A percentile compares a stretch with the other conserved stretches of the same genome.
These are phyloP conservation scores for Lepidurus packardi DNA, from an alignment of 1,140 invertebrate genomes.

Conservation along the genomic window DNA sequence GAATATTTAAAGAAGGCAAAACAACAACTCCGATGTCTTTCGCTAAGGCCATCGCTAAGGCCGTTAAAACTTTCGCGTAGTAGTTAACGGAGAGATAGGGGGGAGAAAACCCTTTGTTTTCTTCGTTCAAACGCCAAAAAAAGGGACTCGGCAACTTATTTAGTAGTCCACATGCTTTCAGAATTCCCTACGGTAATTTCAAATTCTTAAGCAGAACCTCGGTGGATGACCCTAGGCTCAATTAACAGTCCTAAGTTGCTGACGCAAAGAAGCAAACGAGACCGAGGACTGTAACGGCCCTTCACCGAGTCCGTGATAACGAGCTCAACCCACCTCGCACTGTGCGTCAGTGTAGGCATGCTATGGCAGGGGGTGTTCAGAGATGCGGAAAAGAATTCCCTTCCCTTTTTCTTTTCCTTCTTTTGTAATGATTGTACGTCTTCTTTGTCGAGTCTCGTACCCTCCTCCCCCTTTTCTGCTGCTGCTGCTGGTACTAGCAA, in stretches of 20 bases:
- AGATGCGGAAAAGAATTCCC: not conserved
- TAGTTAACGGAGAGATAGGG: not conserved
- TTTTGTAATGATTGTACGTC: not conserved
- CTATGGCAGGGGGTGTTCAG: not conserved
- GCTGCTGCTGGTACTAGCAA: not conserved
- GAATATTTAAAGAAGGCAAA: not conserved
- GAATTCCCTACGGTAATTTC: not conserved
- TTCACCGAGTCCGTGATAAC: not conserved
- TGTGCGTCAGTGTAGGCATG: not conserved
- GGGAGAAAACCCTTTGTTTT: too few species aligned
- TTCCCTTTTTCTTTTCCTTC: not conserved
- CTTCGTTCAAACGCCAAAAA: too few species aligned
- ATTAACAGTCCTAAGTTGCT: not conserved
- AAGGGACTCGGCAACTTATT: too few species aligned
- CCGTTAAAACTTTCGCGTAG: not conserved
- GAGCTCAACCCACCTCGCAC: not conserved
- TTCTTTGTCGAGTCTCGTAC: not conserved
- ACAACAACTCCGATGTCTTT: not conserved
- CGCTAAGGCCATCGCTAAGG: not conserved
- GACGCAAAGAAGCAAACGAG: not conserved
- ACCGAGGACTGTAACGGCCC: not conserved
- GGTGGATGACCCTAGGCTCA: not conserved
- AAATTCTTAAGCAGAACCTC: conserved; percentile 3
- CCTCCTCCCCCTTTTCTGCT: not conserved
- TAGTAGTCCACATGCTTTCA: too few species aligned